Base-by-base conservation (phyloP, 2,888 invertebrate species). In the Volucella inanis region DNA sequence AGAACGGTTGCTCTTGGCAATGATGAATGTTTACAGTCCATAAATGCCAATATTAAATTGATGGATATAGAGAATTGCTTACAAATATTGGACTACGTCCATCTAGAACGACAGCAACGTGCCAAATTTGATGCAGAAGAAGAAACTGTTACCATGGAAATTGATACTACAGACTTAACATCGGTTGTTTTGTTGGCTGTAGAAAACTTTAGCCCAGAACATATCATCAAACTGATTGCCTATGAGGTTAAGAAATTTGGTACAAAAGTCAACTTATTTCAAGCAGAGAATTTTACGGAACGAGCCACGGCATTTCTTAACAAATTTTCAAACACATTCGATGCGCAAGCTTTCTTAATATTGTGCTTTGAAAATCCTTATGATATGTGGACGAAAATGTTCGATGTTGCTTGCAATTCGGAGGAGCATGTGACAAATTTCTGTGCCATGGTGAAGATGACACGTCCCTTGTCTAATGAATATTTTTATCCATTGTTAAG, bases 1-100 rank as follows among this genome's bases (percentile, higher is more conserved):
- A 89, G 89, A 3, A 84, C 87, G 0, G 72, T 89, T 0, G 88
- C 89, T 0, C 77, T 89, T 2, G 89, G 88, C 0, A 91, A 90
- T 76, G 89, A 89, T 0, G 91, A 91, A 74, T 91, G 90, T 50
- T 59, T 90, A 2, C 88, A 89, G 50, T 87, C 89, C 0, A 88
- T 91, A 2, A 87, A 78, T 38, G 76, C 88, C 0, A 88, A 90
- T 49, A 83, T 88, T 0, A 87, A 89, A 57, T 62, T 90, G 2
- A 79, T 89, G 67, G 83, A 71, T 0, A 68, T 87, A 0, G 87
- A 89, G 3, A 87, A 89, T 68, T 89, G 88, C 22, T 55, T 87
- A 38, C 87, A 88, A 78, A 88, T 89, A 38, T 41, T 90, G 9
- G 88, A 90, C 38, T 89, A 74, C 52, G 50, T 88, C 9, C 68